Conservation (phyloP, 2,797 vertebrate genomes). For the Cryptoblepharus egeriae region DNA sequence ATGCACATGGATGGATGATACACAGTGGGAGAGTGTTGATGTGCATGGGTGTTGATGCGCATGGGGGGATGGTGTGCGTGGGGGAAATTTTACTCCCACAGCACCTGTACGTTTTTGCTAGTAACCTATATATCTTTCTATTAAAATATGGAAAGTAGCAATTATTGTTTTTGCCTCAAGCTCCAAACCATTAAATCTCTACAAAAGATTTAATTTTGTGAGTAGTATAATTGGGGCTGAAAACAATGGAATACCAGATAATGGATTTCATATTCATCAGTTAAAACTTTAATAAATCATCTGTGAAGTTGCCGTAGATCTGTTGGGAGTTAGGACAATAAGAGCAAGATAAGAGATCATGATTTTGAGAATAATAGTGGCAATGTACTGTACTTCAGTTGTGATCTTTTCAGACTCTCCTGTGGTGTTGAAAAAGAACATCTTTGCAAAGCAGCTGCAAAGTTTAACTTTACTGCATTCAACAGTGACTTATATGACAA, state of each 20-base stretch:
- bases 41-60: too few relatives aligned
- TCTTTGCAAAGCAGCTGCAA: too few relatives aligned
- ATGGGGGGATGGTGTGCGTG: too few relatives aligned
- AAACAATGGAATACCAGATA: slow-evolving; percentile 56
- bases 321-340: slow-evolving; percentile 34
- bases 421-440: neutral
- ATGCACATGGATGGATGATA: too few relatives aligned
- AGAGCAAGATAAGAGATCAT: slow-evolving; percentile 32
- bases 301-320: slow-evolving; percentile 47
- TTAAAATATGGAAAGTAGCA: slow-evolving; percentile 61
- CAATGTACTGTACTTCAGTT: slow-evolving; percentile 24
- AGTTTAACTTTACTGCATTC: too few relatives aligned
- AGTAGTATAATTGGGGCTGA: slow-evolving; percentile 52
- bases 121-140: neutral
- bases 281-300: slow-evolving; percentile 59
- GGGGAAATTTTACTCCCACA: too few relatives aligned
- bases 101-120: too few relatives aligned
- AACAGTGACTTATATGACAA: too few relatives aligned
- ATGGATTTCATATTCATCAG: slow-evolving; percentile 48
- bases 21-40: too few relatives aligned
- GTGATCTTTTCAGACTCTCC: neutral
- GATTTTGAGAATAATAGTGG: slow-evolving; percentile 27
- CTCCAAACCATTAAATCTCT: slow-evolving; percentile 28
- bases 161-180: slow-evolving; percentile 45
- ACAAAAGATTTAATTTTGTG: slow-evolving; percentile 70